Evolutionary conservation across 2,797 vertebrate genomes (phyloP).

Genomic region (Sebastes kiyomatsui): DNA sequence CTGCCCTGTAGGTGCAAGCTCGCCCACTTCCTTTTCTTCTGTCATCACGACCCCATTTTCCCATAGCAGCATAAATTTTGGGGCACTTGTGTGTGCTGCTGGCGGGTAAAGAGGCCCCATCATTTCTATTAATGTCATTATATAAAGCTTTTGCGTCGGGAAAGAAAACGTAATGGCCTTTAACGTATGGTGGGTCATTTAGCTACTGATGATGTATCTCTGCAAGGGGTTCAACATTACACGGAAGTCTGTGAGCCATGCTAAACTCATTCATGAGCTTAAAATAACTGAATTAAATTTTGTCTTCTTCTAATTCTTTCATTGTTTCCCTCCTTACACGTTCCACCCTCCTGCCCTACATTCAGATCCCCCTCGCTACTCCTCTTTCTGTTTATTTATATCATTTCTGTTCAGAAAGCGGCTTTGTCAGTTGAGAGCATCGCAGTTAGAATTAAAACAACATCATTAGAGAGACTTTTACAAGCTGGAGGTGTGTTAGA

Average conservation of each 20-base stretch:
- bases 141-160: not conserved
- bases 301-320: constrained; percentile 12
- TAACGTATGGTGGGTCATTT: constrained; percentile 8
- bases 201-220: constrained; percentile 4
- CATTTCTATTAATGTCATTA: constrained; percentile 20
- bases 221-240: not conserved
- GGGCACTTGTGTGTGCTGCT: constrained; percentile 18
- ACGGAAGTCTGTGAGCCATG: not conserved
- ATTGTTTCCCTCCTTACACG: not conserved
- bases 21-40: constrained; percentile 50
- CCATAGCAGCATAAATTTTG: constrained; percentile 16
- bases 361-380: constrained; percentile 11
- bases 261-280: not conserved
- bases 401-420: not conserved
- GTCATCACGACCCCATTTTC: constrained; percentile 30
- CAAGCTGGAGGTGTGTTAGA: not conserved
- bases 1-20: constrained; percentile 52
- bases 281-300: not conserved
- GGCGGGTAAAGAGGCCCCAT: not conserved
- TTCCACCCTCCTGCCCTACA: constrained; percentile 4
- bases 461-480: constrained; percentile 9
- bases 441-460: not conserved
- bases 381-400: not conserved
- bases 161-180: constrained; percentile 7
- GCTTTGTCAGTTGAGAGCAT: not conserved